Evolutionary conservation across 2,888 invertebrate species (phyloP), one percentile per base, ranked within the genome.

Genomic region (Diabrotica balteata): DNA sequence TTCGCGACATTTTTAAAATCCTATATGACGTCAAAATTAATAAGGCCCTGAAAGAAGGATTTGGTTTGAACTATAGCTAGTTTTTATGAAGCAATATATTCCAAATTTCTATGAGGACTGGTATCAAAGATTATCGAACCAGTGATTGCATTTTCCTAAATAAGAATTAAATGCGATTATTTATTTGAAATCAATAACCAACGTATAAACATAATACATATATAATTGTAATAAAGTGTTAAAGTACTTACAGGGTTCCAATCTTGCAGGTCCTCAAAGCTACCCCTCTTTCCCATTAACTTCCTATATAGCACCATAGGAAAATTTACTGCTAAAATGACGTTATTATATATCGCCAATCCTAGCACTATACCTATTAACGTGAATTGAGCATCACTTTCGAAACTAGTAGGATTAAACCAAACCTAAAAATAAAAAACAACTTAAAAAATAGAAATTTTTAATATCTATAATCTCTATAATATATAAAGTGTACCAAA

Each of bases 241-340:
- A 22, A 52, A 49, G 44, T 43, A 85, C 89, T 87, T 82, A 93
- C 93, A 47, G 93, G 93, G 87, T 96, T 95, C 90, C 94, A 95
- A 80, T 96, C 95, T 58, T 90, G 88, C 47, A 97, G 86, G 83
- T 97, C 97, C 72, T 93, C 91, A 77, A 94, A 96, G 0, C 93
- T 91, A 4, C 96, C 97, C 76, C 90, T 90, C 81, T 93, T 94
- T 32, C 96, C 96, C 88, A 96, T 90, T 4, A 97, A 87, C 80
- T 97, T 97, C 73, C 95, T 90, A 83, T 97, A 98, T 64, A 97
- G 92, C 8, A 97, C 96, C 93, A 96, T 94, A 1, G 97, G 97
- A 82, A 97, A 97, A 83, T 95, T 95, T 65, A 97, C 93, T 73
- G 97, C 95, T 74, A 97, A 86, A 75, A 97, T 97, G 45, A 97